Evolutionary conservation across 1,140 invertebrate species (phyloP).

Genomic region (Drosophila pallidifrons): DNA sequence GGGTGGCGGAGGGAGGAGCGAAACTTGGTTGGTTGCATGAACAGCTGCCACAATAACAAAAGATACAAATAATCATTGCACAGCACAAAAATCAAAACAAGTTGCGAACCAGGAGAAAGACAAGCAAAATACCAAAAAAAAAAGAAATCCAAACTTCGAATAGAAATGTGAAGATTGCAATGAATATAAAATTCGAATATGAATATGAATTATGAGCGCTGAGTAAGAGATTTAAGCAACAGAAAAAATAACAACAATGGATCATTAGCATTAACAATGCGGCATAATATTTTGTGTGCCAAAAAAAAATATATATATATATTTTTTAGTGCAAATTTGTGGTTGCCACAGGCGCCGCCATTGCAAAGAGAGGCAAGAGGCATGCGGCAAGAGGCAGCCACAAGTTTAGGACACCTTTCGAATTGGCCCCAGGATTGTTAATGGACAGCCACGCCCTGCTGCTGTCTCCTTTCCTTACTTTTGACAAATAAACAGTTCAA

Average conservation of each 20-base stretch:
- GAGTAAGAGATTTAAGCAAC: neutral
- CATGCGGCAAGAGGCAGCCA: neutral
- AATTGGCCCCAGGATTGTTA: slow-evolving; percentile 56
- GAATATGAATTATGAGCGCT: slow-evolving; percentile 5
- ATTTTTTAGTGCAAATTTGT: slow-evolving; percentile 27
- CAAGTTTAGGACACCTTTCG: slow-evolving; percentile 57
- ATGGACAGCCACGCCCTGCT: slow-evolving; percentile 31
- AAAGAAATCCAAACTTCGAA: neutral
- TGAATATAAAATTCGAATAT: slow-evolving; percentile 30
- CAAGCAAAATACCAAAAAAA: neutral
- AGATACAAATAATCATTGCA: slow-evolving; percentile 49
- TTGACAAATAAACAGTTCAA: slow-evolving; percentile 10
- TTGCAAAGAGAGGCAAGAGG: neutral
- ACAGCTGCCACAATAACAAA: slow-evolving; percentile 43
- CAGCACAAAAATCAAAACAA: slow-evolving; percentile 34
- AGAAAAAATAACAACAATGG: slow-evolving; percentile 42
- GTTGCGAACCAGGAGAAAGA: neutral
- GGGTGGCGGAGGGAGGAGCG: neutral
- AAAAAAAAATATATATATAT: neutral
- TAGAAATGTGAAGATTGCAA: slow-evolving; percentile 39
- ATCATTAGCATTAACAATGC: slow-evolving; percentile 63
- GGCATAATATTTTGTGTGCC: slow-evolving; percentile 33
- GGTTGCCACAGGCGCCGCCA: slow-evolving; percentile 39
- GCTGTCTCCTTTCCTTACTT: neutral
- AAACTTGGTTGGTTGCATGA: slow-evolving; percentile 37